Conservation (phyloP, 2,113 vertebrate genomes). For the Chaetops frenatus region DNA sequence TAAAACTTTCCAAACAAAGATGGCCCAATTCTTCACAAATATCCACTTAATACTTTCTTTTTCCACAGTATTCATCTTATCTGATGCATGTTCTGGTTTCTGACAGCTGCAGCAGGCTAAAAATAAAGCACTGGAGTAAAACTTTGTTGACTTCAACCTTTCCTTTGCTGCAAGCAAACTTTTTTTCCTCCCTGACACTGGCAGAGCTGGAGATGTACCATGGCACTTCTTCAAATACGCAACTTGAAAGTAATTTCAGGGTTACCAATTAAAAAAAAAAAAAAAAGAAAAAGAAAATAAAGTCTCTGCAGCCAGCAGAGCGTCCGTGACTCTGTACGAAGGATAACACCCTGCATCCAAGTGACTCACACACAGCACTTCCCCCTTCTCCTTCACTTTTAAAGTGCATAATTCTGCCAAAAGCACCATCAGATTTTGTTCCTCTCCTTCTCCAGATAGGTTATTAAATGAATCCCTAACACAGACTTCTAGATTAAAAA, state of each 20-base stretch:
- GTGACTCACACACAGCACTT: not conserved
- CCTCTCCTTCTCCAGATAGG: not conserved
- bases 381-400: not conserved
- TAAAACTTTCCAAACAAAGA: not conserved
- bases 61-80: not conserved
- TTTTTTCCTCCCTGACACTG: accelerated
- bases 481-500: not conserved
- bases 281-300: not conserved
- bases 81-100: not conserved
- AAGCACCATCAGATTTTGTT: not conserved
- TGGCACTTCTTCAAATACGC: not conserved
- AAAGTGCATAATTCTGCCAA: not conserved
- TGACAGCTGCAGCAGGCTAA: not conserved
- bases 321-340: not conserved
- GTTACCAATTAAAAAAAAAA: not conserved
- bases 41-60: not conserved
- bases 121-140: not conserved
- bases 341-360: not conserved
- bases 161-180: not conserved
- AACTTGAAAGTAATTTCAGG: not conserved
- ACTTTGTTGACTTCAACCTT: not conserved
- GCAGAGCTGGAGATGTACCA: not conserved
- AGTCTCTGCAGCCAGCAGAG: not conserved
- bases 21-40: not conserved
- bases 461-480: not conserved